Percentiles rank a stretch among this genome's conserved stretches.
phyloP scores from a whole-genome alignment of 2,888 invertebrate genomes.

The Meteorus cinctellus region DNA sequence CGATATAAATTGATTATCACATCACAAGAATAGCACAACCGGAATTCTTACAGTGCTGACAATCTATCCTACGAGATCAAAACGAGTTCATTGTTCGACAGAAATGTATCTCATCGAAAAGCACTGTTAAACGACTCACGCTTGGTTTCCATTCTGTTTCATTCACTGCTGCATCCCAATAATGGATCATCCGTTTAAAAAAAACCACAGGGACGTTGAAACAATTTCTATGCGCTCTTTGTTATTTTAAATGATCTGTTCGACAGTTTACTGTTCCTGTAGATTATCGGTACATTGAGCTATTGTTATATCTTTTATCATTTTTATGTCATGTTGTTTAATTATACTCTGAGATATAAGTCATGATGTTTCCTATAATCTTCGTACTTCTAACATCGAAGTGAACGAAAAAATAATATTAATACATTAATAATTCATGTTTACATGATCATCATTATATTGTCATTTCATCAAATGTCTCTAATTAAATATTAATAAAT shows the following conservation, averaged over 20 bases:
- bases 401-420: slow-evolving; percentile 50
- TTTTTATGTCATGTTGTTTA: slow-evolving; percentile 69
- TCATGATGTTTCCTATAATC: slow-evolving; percentile 53
- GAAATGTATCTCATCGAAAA: too few relatives aligned
- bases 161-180: too few relatives aligned
- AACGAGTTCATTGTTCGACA: too few relatives aligned
- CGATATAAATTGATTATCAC: too few relatives aligned
- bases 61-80: too few relatives aligned
- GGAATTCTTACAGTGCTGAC: not conserved
- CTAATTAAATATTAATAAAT: slow-evolving; percentile 51
- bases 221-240: too few relatives aligned
- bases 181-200: too few relatives aligned
- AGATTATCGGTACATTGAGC: slow-evolving; percentile 65
- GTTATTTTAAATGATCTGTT: too few relatives aligned
- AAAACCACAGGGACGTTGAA: too few relatives aligned
- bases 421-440: slow-evolving; percentile 52
- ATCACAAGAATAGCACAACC: too few relatives aligned
- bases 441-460: slow-evolving; percentile 45
- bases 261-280: slow-evolving; percentile 8
- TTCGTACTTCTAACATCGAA: slow-evolving; percentile 62
- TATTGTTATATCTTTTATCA: slow-evolving; percentile 69
- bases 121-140: too few relatives aligned
- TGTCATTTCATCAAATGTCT: slow-evolving; percentile 57
- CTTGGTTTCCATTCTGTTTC: too few relatives aligned
- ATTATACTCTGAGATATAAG: slow-evolving; percentile 65